These are phyloP conservation scores for Tetrao urogallus DNA, from an alignment of 2,113 vertebrate genomes.

Conservation along the genomic window DNA sequence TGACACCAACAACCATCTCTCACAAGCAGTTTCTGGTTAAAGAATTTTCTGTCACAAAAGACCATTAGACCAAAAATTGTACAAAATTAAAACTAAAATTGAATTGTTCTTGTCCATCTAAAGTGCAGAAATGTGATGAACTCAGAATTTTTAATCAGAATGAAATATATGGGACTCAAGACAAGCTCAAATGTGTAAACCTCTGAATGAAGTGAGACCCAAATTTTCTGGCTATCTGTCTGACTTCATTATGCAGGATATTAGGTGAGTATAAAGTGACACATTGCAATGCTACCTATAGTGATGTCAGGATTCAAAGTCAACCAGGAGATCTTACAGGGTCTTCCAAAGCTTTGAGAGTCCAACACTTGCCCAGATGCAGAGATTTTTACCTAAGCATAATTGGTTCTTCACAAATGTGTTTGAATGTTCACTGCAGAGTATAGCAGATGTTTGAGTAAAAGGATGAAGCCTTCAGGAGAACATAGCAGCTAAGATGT, in stretches of 20 bases:
- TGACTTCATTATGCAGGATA: conserved; percentile 56
- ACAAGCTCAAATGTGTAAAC: conserved; percentile 28
- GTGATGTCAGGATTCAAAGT: conserved; percentile 43
- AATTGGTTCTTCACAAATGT: conserved; percentile 57
- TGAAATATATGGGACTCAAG: conserved; percentile 51
- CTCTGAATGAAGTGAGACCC: conserved; percentile 49
- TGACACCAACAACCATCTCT: conserved; percentile 71
- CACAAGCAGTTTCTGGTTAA: conserved; percentile 73
- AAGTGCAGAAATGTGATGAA: conserved; percentile 64
- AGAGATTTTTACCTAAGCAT: conserved; percentile 49
- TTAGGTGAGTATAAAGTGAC: conserved; percentile 46
- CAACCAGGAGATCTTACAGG: conserved; percentile 13
- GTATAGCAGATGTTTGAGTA: conserved; percentile 41
- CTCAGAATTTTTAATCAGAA: conserved; percentile 40
- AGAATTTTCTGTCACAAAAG: conserved; percentile 75
- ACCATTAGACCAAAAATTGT: conserved; percentile 74
- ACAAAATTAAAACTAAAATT: conserved; percentile 69
- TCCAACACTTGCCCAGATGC: conserved; percentile 35
- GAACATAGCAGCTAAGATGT: conserved; percentile 67
- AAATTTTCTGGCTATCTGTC: conserved; percentile 46
- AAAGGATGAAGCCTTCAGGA: conserved; percentile 74
- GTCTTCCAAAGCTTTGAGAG: conserved; percentile 33
- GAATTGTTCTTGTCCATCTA: conserved; percentile 59
- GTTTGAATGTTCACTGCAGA: conserved; percentile 68
- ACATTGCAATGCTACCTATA: conserved; percentile 44